phyloP scores from a whole-genome alignment of 2,113 vertebrate genomes.

The Lathamus discolor region DNA sequence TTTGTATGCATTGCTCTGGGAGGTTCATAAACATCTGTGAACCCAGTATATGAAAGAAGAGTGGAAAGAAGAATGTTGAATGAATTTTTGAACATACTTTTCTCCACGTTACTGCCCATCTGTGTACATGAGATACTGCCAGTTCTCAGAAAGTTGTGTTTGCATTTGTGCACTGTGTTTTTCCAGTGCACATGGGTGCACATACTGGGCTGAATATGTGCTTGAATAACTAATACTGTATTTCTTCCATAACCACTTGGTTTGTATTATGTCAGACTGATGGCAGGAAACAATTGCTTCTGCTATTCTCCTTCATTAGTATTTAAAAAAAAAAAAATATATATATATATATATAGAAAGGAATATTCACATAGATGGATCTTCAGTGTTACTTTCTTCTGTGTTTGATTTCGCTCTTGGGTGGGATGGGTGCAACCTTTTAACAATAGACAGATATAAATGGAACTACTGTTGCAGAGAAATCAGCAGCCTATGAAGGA shows the following conservation, averaged over 20 bases:
- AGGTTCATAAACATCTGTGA: background rate
- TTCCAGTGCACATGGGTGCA: background rate
- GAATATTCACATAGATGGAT: background rate
- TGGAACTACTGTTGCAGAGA: constrained; percentile 14
- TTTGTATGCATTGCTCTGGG: background rate
- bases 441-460: constrained; percentile 28
- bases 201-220: background rate
- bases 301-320: background rate
- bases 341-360: background rate
- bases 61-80: background rate
- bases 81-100: background rate
- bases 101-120: background rate
- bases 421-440: background rate
- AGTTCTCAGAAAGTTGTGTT: background rate
- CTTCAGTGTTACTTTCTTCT: background rate
- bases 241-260: constrained; percentile 26
- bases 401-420: constrained; percentile 25
- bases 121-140: background rate
- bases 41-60: background rate
- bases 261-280: constrained; percentile 1
- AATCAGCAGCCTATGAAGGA: constrained; percentile 39
- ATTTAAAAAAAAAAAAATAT: background rate
- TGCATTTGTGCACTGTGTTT: background rate
- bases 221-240: background rate
- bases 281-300: background rate